Conservation (phyloP, 2,113 vertebrate species). For the Malurus elegans region DNA sequence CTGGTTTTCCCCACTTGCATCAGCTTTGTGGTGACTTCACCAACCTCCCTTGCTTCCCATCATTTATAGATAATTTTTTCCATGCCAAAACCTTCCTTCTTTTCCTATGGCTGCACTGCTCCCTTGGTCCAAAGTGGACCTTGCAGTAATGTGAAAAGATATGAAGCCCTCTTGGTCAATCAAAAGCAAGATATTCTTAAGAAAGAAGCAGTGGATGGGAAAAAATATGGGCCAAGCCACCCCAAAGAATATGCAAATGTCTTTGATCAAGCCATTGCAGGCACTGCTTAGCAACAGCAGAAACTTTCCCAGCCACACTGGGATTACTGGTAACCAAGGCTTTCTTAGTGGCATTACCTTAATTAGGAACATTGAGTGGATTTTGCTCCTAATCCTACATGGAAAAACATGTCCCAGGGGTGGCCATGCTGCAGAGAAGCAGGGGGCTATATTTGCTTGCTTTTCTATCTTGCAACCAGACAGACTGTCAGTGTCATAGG, state of each 20-base stretch:
- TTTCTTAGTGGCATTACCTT: slow-evolving; percentile 4
- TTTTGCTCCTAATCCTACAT: background rate
- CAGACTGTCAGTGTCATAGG: background rate
- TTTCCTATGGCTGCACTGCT: background rate
- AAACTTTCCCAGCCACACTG: background rate
- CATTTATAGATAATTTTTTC: background rate
- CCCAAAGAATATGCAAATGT: background rate
- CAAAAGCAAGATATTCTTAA: background rate
- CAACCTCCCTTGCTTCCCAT: background rate
- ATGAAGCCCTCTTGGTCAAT: background rate
- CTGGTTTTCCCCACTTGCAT: background rate
- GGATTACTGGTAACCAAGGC: background rate
- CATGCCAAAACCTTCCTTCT: background rate
- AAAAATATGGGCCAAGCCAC: background rate
- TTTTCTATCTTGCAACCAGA: slow-evolving; percentile 4
- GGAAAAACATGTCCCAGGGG: background rate
- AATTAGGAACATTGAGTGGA: background rate
- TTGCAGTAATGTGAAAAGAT: background rate
- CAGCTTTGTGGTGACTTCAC: background rate
- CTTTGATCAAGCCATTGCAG: background rate
- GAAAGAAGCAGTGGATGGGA: background rate
- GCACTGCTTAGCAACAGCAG: background rate
- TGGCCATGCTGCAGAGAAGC: background rate
- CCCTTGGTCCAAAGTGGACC: background rate
- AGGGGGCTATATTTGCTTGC: background rate